Base-by-base conservation (phyloP, 2,888 invertebrate species). In the Eupithecia exiguata region DNA sequence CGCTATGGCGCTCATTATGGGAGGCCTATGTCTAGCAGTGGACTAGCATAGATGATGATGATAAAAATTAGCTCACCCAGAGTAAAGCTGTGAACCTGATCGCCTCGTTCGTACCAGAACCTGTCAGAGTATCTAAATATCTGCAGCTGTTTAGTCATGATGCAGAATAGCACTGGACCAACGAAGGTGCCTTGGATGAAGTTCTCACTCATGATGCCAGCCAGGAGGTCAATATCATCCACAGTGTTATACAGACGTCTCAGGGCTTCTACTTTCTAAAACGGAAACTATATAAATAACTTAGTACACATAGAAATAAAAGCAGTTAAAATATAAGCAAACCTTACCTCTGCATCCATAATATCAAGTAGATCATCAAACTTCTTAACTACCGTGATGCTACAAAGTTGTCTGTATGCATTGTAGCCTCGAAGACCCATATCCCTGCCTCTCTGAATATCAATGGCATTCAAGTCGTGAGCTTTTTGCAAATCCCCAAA, bases 51-150 rank as follows among this genome's bases (percentile, higher is more conserved):
- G n/a, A n/a, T n/a, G n/a, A n/a, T n/a, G n/a, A 38, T 68, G 18
- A 68, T 21, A 67, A 49, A 69, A 30, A 36, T n/a, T n/a, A 38
- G 84, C 89, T 84, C 81, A 92, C 92, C 78, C 61, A 86, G 78
- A 67, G 84, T 86, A 25, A 92, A 86, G 70, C 92, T 92, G 72
- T 92, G 92, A 18, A 86, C 79, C 76, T 92, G 91, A 70, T 91
- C 88, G 0, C 91, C 91, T 72, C 92, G 87, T 70, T 92, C 92
- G 61, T 86, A 91, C 92, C 91, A 92, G 76, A 91, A 91, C 35
- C 91, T 81, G 70, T 92, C 91, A 0, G 90, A 87, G 66, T 82
- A 90, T 66, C 87, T 83, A 72, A 89, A 88, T 30, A 89, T 72
- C 40, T 87, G 85, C 38, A 90, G 74, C 75, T 92, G 92, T 69